A percentile compares a stretch with the other conserved stretches of the same genome.
Conservation (phyloP, 2,888 invertebrate species). For the Mylabris sibirica region DNA sequence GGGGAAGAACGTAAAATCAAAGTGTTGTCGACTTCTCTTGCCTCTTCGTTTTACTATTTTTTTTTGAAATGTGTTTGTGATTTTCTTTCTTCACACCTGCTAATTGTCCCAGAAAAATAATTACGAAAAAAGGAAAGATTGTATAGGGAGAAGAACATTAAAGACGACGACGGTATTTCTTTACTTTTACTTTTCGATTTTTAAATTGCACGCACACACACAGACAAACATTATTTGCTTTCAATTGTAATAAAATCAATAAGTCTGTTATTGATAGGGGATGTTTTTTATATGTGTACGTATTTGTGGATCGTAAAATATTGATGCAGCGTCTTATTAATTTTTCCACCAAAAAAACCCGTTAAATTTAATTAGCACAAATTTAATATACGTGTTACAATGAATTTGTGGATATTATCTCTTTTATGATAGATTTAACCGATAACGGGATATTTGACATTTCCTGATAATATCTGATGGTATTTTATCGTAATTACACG, state of each 20-base stretch:
- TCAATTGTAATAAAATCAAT: conserved; percentile 2
- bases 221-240: not conserved
- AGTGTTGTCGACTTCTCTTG: not conserved
- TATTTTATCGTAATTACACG: not conserved
- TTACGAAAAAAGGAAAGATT: not conserved
- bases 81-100: not conserved
- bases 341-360: not conserved
- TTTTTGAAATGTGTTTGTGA: not conserved
- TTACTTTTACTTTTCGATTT: not conserved
- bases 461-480: conserved; percentile 6
- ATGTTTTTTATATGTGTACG: not conserved
- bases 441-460: conserved; percentile 1
- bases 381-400: not conserved
- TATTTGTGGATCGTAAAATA: not conserved
- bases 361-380: not conserved
- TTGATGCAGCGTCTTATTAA: not conserved
- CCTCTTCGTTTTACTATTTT: not conserved
- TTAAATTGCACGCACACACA: not conserved
- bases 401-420: not conserved
- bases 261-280: conserved; percentile 1
- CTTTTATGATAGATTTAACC: not conserved
- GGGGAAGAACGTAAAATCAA: not conserved
- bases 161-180: not conserved
- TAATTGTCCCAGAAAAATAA: not conserved
- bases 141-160: not conserved